phyloP scores from a whole-genome alignment of 2,113 vertebrate species.

The Microcebus griseorufus region DNA sequence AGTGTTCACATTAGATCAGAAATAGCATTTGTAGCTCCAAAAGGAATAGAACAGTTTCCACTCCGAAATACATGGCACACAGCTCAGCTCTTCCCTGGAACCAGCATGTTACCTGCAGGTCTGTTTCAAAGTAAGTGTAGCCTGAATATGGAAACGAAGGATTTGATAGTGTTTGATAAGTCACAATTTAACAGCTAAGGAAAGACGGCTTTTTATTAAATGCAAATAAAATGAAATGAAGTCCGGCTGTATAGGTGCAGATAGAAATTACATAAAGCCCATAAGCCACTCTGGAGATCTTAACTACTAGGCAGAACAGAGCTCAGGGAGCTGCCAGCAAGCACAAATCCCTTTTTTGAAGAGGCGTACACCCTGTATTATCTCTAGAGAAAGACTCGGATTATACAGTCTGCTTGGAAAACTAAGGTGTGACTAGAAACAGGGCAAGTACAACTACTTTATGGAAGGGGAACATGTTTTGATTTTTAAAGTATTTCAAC shows the following conservation, averaged over 20 bases:
- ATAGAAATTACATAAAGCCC: conserved; percentile 83
- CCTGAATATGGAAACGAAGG: conserved; percentile 66
- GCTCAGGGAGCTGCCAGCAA: conserved; percentile 71
- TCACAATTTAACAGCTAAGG: conserved; percentile 81
- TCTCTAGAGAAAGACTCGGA: conserved; percentile 64
- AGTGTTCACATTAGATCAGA: conserved; percentile 83
- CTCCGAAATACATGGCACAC: conserved; percentile 62
- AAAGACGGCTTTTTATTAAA: conserved; percentile 86
- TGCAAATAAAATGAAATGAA: conserved; percentile 85
- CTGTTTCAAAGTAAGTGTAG: conserved; percentile 70
- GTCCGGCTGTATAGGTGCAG: conserved; percentile 81
- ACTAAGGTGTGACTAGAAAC: conserved; percentile 47
- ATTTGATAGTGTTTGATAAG: conserved; percentile 85
- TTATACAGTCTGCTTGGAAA: conserved; percentile 62
- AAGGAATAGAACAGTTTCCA: conserved; percentile 83
- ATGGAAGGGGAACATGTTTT: conserved; percentile 24
- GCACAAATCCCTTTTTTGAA: conserved; percentile 74
- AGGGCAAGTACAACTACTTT: not conserved
- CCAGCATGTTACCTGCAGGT: conserved; percentile 67
- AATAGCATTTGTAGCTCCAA: conserved; percentile 80
- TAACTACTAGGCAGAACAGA: conserved; percentile 74
- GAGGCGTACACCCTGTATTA: conserved; percentile 63
- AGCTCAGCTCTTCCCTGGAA: conserved; percentile 77
- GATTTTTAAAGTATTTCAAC: conserved; percentile 59
- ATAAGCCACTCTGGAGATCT: conserved; percentile 81